phyloP scores from a whole-genome alignment of 2,113 vertebrate genomes.

The Daboia siamensis region DNA sequence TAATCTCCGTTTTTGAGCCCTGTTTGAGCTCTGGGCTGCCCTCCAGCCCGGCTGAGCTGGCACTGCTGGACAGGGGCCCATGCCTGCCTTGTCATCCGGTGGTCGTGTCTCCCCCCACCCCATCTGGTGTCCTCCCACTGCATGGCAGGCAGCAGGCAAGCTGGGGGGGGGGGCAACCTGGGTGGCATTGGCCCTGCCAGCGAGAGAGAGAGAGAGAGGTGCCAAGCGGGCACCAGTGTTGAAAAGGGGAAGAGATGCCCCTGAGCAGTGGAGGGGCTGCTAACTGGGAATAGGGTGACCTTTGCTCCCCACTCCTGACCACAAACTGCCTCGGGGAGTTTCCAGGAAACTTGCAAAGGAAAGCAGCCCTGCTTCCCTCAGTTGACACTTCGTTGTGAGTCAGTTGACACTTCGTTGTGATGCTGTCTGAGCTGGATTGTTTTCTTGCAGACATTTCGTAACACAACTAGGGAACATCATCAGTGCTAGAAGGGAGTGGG shows the following conservation, averaged over 20 bases:
- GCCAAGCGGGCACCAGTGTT: not conserved
- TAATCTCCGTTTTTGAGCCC: not conserved
- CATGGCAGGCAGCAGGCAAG: not conserved
- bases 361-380: not conserved
- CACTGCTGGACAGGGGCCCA: not conserved
- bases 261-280: not conserved
- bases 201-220: rapidly evolving
- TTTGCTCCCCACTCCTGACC: not conserved
- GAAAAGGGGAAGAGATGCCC: not conserved
- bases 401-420: not conserved
- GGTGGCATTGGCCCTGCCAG: rapidly evolving
- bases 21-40: not conserved
- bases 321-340: not conserved
- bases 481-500: not conserved
- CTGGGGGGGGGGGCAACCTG: not conserved
- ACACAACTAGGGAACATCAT: not conserved
- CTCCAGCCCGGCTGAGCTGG: not conserved
- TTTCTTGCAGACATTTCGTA: not conserved
- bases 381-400: not conserved
- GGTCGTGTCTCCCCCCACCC: not conserved
- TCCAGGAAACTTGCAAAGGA: not conserved
- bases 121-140: not conserved
- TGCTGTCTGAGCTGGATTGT: not conserved
- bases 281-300: no score
- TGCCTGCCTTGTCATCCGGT: not conserved